Base-by-base conservation (phyloP, 2,113 vertebrate species). In the Tetrax tetrax region DNA sequence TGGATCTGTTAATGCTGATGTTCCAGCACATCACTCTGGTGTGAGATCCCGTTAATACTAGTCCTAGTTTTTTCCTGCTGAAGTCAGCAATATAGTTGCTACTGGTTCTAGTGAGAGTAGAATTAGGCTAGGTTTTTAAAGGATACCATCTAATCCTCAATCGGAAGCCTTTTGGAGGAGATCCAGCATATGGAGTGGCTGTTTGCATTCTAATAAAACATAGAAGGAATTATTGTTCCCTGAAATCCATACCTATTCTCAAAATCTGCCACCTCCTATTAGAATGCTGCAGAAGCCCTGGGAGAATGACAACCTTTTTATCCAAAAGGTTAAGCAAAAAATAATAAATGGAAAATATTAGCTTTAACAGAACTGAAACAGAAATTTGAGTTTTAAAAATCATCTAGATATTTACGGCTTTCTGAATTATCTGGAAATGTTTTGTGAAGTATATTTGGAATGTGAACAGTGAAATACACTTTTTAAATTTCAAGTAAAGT, bases 311-410 rank as follows among this genome's bases (percentile, higher is more conserved):
- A 3, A 56, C 23, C 24, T 63, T 81, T 75, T 83, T 51, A 89
- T 65, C 35, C 56, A 17, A 95, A 89, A 92, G 72, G 51, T 92
- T 95, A 91, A 93, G 51, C 56, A 92, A 77, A 89, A 90, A 70
- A 86, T 59, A 86, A 90, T 47, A 23, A 77, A 83, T 72, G 68
- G 71, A 63, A 92, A 90, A 83, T 74, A 80, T 43, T 27, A 56
- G 48, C 80, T 96, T 72, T 86, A 75, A 59, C 61, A 86, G 65
- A 80, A 15, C 18, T 1, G n/a, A 69, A 90, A 19, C 29, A 47
- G 71, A 54, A 45, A 54, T 57, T 35, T 25, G 37, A n/a, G 21
- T 72, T 76, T 57, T 48, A 61, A 41, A 54, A 83, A 69, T 2
- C 51, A 72, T 31, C 31, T 53, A 35, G 31, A 27, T 77, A 70